Evolutionary conservation across 2,797 vertebrate species (phyloP).

Genomic region (Cossypha dichroa): DNA sequence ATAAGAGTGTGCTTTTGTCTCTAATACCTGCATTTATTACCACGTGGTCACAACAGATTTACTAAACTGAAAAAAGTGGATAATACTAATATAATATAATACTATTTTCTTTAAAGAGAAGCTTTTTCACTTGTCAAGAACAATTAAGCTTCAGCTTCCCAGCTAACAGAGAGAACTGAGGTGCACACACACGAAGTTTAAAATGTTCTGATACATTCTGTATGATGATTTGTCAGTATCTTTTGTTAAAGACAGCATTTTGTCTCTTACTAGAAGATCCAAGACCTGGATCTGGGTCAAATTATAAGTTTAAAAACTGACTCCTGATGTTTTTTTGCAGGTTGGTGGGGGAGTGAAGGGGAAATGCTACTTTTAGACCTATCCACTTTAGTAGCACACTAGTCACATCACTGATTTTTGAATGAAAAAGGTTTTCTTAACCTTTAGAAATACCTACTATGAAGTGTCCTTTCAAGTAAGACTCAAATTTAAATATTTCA

Average conservation of each 20-base stretch:
- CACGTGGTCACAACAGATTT: background rate
- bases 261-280: background rate
- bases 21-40: background rate
- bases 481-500: background rate
- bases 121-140: background rate
- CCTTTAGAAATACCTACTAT: background rate
- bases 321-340: background rate
- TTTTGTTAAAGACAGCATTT: background rate
- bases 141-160: background rate
- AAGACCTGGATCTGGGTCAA: background rate
- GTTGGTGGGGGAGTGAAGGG: background rate
- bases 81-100: background rate
- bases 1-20: background rate
- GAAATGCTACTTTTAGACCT: background rate
- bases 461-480: background rate
- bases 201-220: background rate
- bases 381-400: background rate
- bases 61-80: background rate
- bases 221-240: background rate
- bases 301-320: background rate
- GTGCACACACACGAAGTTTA: fast-evolving
- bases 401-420: background rate
- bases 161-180: background rate
- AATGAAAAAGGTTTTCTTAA: background rate
- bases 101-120: background rate